Conservation (phyloP, 2,113 vertebrate genomes). For the Chroicocephalus ridibundus region DNA sequence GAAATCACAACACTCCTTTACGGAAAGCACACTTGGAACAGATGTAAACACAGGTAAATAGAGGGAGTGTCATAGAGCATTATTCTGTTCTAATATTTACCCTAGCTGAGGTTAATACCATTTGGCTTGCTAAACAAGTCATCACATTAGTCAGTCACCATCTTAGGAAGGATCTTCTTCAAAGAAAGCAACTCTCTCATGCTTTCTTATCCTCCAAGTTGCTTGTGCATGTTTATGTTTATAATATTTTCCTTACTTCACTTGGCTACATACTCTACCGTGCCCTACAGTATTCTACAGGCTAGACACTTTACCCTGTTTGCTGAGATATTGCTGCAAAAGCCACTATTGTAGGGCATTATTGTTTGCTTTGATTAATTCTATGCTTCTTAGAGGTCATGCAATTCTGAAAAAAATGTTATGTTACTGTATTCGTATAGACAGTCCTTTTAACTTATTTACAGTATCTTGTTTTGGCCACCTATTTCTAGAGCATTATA, state of each 20-base stretch:
- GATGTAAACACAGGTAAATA: neutral
- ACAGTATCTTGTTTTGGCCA: neutral
- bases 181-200: neutral
- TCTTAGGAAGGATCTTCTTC: neutral
- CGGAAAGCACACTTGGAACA: neutral
- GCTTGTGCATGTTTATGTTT: neutral
- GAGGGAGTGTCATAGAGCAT: neutral
- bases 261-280: neutral
- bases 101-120: neutral
- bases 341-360: neutral
- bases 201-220: neutral
- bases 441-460: neutral
- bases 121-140: neutral
- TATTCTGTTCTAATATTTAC: neutral
- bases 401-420: neutral
- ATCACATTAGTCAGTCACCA: neutral
- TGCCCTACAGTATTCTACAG: neutral
- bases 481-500: neutral
- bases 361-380: neutral
- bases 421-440: neutral
- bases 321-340: neutral
- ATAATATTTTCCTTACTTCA: neutral
- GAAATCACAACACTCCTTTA: neutral
- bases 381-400: neutral
- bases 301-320: neutral